Evolutionary conservation across 2,888 invertebrate species (phyloP), one percentile per base, ranked within the genome.

Genomic region (Stramonita haemastoma): DNA sequence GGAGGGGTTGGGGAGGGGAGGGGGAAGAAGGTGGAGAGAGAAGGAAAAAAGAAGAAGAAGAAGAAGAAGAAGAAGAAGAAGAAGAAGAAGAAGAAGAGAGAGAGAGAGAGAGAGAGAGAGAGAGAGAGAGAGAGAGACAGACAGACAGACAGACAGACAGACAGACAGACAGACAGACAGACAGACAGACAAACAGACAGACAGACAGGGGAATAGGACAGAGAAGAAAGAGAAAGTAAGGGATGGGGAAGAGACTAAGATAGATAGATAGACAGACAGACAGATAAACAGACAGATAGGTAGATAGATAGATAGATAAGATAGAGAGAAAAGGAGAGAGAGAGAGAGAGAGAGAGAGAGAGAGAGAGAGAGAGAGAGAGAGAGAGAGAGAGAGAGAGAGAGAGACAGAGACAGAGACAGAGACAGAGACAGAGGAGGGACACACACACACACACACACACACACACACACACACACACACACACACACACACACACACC

Each of bases 21-120:
- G n/a, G 57, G 32, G 85, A 85, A 57, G 32, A 36, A 36, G 81
- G 36, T 36, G 17, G 81, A 46, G 36, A 36, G 81, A 36, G 81
- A 36, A 46, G 11, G 70, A 70, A 34, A 34, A 84, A 34, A 34
- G 34, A 70, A 70, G 32, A 22, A 70, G 70, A 70, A 70, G 34
- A 36, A 34, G 70, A 87, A 70, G 32, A 32, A 70, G 70, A 87
- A 70, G 70, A 36, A 34, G 70, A 87, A 70, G 70, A 36, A 70
- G 70, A 87, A 36, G 34, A 36, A 70, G 70, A 87, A 73, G 73
- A 36, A 70, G 70, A 32, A 66, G 32, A n/a, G 1, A 34, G 79
- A 36, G 81, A 83, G 73, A 73, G 36, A 70, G 73, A 87, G 36
- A 73, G n/a, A 86, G 66, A 86, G 32, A 5, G 32, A 77, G 77